Percentiles rank a stretch among this genome's conserved stretches.
Conservation (phyloP, 2,888 invertebrate genomes). For the Drosophila monieri region DNA sequence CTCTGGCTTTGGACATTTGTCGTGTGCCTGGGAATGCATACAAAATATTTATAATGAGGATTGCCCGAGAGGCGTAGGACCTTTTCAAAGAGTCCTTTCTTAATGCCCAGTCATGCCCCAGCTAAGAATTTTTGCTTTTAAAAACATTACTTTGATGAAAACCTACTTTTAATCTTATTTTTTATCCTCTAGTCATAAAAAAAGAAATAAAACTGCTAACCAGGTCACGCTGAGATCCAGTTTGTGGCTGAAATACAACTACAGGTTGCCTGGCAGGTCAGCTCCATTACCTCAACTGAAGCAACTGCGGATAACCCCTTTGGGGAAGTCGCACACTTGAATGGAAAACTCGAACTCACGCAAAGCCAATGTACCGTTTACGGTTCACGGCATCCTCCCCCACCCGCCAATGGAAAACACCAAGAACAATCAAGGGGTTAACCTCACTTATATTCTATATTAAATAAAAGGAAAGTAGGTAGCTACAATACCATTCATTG, state of each 20-base stretch:
- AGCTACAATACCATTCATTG: too few species aligned
- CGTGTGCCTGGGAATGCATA: constrained; percentile 11
- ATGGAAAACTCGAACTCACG: constrained; percentile 55
- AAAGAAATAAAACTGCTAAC: constrained; percentile 21
- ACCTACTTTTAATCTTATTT: neutral
- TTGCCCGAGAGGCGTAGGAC: neutral
- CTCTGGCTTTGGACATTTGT: constrained; percentile 1
- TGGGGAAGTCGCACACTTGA: constrained; percentile 10
- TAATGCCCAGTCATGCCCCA: constrained; percentile 3
- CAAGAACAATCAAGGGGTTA: neutral
- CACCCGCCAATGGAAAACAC: constrained; percentile 2
- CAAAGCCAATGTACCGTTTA: constrained; percentile 74
- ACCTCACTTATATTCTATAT: too few species aligned
- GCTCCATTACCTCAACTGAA: constrained; percentile 29
- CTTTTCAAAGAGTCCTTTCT: neutral
- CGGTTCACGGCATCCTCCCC: constrained; percentile 62
- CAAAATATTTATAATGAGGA: constrained; percentile 11
- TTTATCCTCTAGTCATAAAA: neutral
- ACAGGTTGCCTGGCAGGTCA: constrained; percentile 27
- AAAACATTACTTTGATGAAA: neutral
- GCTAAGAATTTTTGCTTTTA: neutral
- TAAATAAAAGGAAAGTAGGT: too few species aligned
- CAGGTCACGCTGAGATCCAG: constrained; percentile 31
- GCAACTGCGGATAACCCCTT: neutral
- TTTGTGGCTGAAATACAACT: constrained; percentile 1